These are phyloP conservation scores for Bombylius major DNA, from an alignment of 2,888 invertebrate species.

Conservation along the genomic window DNA sequence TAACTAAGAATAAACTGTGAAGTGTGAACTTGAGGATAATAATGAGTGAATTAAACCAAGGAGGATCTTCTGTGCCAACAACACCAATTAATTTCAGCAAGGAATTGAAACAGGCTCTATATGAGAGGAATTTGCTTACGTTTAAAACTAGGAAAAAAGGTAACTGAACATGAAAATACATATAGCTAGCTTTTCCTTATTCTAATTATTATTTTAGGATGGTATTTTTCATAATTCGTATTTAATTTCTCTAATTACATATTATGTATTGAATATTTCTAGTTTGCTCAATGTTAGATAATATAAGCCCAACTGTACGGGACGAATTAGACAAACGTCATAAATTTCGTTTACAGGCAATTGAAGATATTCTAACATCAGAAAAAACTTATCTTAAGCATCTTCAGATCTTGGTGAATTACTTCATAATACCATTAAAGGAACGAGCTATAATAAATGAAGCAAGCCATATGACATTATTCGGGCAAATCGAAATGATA, in stretches of 20 bases:
- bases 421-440: constrained; percentile 47
- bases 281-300: constrained; percentile 46
- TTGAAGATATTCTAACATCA: constrained; percentile 55
- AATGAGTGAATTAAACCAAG: no score
- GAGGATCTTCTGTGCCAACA: constrained; percentile 4
- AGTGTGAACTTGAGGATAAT: no score
- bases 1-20: no score
- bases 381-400: constrained; percentile 57
- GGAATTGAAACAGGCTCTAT: constrained; percentile 47
- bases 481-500: constrained; percentile 51
- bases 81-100: constrained; percentile 42
- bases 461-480: constrained; percentile 41
- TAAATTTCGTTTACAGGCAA: constrained; percentile 41
- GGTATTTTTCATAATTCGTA: background rate
- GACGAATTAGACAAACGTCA: constrained; percentile 28
- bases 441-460: constrained; percentile 40
- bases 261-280: constrained; percentile 10
- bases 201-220: no score
- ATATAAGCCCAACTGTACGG: constrained; percentile 19
- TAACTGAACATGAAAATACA: constrained; percentile 18
- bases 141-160: constrained; percentile 46
- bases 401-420: constrained; percentile 50
- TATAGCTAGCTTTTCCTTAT: background rate
- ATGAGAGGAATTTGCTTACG: constrained; percentile 49
- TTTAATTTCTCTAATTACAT: no score